phyloP scores from a whole-genome alignment of 2,888 invertebrate genomes.

The Leptopilina syphax region DNA sequence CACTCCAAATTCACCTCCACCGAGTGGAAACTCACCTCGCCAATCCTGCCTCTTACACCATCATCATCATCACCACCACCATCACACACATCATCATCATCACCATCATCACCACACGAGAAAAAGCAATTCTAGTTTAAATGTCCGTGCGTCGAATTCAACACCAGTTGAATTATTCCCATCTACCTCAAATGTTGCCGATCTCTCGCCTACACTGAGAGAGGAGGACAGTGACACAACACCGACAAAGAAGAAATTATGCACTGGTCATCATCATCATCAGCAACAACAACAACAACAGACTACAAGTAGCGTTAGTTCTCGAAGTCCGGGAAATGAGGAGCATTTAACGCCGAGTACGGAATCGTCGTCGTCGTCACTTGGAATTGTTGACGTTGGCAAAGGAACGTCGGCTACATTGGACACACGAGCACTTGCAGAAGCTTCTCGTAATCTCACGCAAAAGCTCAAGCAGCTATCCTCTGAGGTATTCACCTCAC shows the following conservation, averaged over 20 bases:
- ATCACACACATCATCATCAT: conserved; percentile 64
- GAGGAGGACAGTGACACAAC: conserved; percentile 44
- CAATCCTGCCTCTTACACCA: conserved; percentile 59
- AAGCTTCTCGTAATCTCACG: conserved; percentile 94
- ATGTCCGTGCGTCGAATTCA: conserved; percentile 39
- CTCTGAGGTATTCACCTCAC: conserved; percentile 89
- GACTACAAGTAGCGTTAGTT: conserved; percentile 47
- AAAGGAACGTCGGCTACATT: conserved; percentile 75
- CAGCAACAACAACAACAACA: conserved; percentile 42
- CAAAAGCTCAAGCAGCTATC: conserved; percentile 93
- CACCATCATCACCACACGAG: conserved; percentile 68
- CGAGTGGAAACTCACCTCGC: conserved; percentile 45
- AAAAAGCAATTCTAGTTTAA: conserved; percentile 50
- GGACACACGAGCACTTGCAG: conserved; percentile 88
- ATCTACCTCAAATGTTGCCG: conserved; percentile 45
- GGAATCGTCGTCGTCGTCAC: background rate
- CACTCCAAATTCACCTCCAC: conserved; percentile 46
- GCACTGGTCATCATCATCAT: conserved; percentile 66
- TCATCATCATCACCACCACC: conserved; percentile 64
- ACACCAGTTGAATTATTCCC: conserved; percentile 43
- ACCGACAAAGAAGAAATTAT: conserved; percentile 69
- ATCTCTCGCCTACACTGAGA: conserved; percentile 2
- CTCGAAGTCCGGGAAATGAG: conserved; percentile 63
- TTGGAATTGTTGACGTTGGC: conserved; percentile 68
- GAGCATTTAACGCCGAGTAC: conserved; percentile 67